These are phyloP conservation scores for Helostoma temminkii DNA, from an alignment of 2,797 vertebrate species.

Conservation along the genomic window DNA sequence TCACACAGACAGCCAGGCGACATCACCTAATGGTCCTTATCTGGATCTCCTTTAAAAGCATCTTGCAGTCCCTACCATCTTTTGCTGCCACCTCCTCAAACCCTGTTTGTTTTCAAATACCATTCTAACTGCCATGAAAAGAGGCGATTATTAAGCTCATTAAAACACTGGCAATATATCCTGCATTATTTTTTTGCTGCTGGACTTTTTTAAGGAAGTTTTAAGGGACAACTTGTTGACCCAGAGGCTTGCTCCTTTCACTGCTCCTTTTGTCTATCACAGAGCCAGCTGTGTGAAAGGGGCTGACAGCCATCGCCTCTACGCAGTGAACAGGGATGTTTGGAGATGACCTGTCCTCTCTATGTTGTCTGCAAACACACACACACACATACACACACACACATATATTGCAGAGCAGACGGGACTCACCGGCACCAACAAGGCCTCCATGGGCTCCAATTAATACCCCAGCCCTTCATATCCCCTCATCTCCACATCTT, in stretches of 20 bases:
- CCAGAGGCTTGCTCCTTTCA: conserved; percentile 14
- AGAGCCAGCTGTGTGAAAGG: conserved; percentile 27
- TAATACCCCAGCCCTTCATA: conserved; percentile 80
- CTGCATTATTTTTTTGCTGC: background rate
- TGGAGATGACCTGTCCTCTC: conserved; percentile 57
- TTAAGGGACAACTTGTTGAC: conserved; percentile 15
- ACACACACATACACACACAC: conserved; percentile 39
- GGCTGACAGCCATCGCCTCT: conserved; percentile 60
- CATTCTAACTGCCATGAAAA: background rate
- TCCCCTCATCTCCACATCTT: conserved; percentile 80
- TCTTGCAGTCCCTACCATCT: conserved; percentile 88
- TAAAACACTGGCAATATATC: background rate
- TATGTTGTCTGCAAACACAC: conserved; percentile 15
- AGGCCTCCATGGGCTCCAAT: conserved; percentile 78
- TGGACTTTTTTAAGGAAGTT: background rate
- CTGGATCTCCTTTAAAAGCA: conserved; percentile 95
- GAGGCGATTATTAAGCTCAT: no score
- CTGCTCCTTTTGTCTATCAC: conserved; percentile 14
- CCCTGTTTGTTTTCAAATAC: conserved; percentile 80
- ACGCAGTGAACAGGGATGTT: conserved; percentile 54
- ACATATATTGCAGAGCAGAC: conserved; percentile 58
- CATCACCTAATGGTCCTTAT: conserved; percentile 92
- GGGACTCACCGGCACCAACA: conserved; percentile 80
- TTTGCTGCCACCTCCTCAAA: conserved; percentile 85
- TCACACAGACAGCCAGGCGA: conserved; percentile 91